Base-by-base conservation (phyloP, 1,140 invertebrate genomes). In the Lithobius niger region DNA sequence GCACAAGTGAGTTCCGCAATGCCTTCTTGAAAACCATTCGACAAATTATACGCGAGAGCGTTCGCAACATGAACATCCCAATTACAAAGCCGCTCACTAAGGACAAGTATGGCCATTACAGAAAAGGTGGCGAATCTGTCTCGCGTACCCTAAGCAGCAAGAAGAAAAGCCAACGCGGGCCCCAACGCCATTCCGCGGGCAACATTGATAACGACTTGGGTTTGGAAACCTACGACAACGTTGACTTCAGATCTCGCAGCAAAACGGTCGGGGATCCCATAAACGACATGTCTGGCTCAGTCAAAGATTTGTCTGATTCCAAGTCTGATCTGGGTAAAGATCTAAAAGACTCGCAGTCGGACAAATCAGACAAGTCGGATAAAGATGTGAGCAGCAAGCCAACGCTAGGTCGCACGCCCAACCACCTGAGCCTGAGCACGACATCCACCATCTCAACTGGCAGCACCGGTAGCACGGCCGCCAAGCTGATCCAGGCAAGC, bases 1-100 rank as follows among this genome's bases (percentile, higher is more conserved):
- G 91, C 70, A 94, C 92, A 26, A 82, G 82, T 52, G 92, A 96
- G 67, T 95, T 95, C 69, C 82, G 93, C 61, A 93, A 94, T 70
- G 89, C 90, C 60, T 96, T 97, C 76, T 77, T 97, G 59, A 92
- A 91, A 71, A 95, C 91, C 45, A 96, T 97, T 61, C 78, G 92
- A 51, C 91, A 96, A 73, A 96, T 95, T 42, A 97, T 97, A 58
- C 79, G 92, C 54, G 93, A 97, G 71, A 90, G 87, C 55, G 90
- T 94, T 13, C 79, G 89, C 60, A 93, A 93, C 65, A 94, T 93
- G 89, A 90, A 84, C 64, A 86, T 94, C 72, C 89, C 90, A 56
- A 80, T 81, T 10, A 58, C 59, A 13, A 61, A 57, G 55, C 59
- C 52, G 50, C 40, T 52, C 15, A 45, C 51, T 3, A 36, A 56